Evolutionary conservation across 2,797 vertebrate genomes (phyloP), one percentile per base, ranked within the genome.

Genomic region (Tympanoctomys barrerae): DNA sequence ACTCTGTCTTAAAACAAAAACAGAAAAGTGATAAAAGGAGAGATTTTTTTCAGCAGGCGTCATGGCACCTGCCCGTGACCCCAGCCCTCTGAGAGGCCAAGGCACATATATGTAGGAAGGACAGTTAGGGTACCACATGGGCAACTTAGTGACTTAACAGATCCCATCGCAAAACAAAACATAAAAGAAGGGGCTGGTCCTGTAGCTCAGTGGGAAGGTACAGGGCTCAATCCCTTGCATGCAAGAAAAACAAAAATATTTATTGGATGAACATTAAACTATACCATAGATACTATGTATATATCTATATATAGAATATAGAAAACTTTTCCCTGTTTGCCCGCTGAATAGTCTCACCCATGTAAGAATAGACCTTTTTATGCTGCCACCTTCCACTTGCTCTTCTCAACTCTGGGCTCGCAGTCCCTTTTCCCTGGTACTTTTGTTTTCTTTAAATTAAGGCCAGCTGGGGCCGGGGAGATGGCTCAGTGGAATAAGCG

Each of bases 371-470:
- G 57, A 80, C 10, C 22, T 91, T 91, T 90, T 54, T 77, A 42
- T 68, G 68, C 13, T 78, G 42, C 54, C 42, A 90, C 13, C n/a
- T 31, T 90, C 31, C 61, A 90, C n/a, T 28, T 64, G 28, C 8
- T 86, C n/a, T 39, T 46, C 28, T 59, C 81, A 91, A 71, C 9
- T 89, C n/a, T 52, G 79, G n/a, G n/a, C 78, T 84, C 79, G 94
- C 49, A 49, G 68, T 66, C 19, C 46, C 64, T 70, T 93, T 89
- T 42, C 13, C 42, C 59, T 57, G 21, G 26, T 64, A 70, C 16
- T 86, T 85, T 57, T 75, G 33, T 83, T 88, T 19, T 87, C 90
- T 89, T 88, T 46, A 83, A 87, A 93, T 93, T 70, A 78, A 89
- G 52, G 42, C 42, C 64, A 97, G 52, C 31, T 42, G 42, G 42